Conservation (phyloP, 2,888 invertebrate genomes). For the Tupiocoris notatus region DNA sequence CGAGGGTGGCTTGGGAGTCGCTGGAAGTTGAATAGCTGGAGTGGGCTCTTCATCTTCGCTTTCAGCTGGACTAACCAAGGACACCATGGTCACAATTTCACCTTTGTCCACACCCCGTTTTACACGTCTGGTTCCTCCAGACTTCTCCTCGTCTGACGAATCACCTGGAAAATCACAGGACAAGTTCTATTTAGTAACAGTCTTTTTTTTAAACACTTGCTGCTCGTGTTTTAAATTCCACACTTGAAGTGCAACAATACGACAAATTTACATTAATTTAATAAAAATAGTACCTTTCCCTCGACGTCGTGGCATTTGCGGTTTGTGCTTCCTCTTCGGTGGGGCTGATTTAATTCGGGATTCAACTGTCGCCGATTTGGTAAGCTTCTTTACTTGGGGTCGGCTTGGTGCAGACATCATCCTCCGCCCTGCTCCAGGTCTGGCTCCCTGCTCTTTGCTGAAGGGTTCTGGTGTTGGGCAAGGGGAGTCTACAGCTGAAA, state of each 20-base stretch:
- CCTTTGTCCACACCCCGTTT: slow-evolving; percentile 51
- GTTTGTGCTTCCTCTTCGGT: slow-evolving; percentile 44
- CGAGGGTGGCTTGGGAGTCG: slow-evolving; percentile 32
- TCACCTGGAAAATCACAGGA: slow-evolving; percentile 1
- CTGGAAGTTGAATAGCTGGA: slow-evolving; percentile 1
- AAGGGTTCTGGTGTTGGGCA: slow-evolving; percentile 38
- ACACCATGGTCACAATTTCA: slow-evolving; percentile 66
- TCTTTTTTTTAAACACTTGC: no score
- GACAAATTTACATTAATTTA: no score
- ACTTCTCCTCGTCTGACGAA: slow-evolving; percentile 45
- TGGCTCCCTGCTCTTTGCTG: neutral
- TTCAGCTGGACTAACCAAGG: slow-evolving; percentile 64
- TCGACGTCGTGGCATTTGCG: slow-evolving; percentile 1
- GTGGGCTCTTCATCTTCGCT: slow-evolving; percentile 61
- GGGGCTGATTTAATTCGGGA: slow-evolving; percentile 39
- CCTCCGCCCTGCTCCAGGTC: slow-evolving; percentile 13
- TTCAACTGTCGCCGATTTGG: slow-evolving; percentile 33
- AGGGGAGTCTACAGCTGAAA: slow-evolving; percentile 25
- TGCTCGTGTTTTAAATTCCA: no score
- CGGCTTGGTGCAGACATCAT: slow-evolving; percentile 45
- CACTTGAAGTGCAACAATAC: no score
- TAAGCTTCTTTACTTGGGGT: slow-evolving; percentile 19
- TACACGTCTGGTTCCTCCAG: slow-evolving; percentile 46
- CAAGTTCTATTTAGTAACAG: no score
- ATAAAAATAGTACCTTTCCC: slow-evolving; percentile 25